Evolutionary conservation across 2,113 vertebrate species (phyloP), one percentile per base, ranked within the genome.

Genomic region (Maccullochella peelii): DNA sequence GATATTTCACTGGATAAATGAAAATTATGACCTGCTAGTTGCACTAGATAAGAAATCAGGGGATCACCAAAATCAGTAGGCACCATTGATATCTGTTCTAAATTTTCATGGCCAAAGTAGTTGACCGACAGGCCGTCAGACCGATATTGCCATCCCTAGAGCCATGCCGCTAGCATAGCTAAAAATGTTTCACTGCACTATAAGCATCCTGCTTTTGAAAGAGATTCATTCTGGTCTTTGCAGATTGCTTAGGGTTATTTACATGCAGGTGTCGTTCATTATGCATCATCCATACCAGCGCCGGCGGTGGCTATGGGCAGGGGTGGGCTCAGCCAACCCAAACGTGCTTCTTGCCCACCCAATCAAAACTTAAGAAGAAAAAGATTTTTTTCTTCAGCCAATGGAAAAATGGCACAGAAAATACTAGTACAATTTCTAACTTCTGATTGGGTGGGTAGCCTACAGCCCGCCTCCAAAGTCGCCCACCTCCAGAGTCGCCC

Each of bases 261-360:
- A 27, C 73, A 73, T 69, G 44, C 36, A 68, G 63, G 40, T 77
- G 57, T 77, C 59, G 52, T 65, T 73, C 50, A 44, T 59, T 8
- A 54, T 68, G 30, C 63, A 6, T 68, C 36, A 15, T 8, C 1
- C 38, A 38, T n/a, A n/a, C n/a, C n/a, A n/a, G n/a, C n/a, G n/a
- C n/a, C n/a, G n/a, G n/a, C n/a, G n/a, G n/a, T n/a, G n/a, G n/a
- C n/a, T n/a, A n/a, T n/a, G n/a, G n/a, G n/a, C n/a, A n/a, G n/a
- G n/a, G n/a, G n/a, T n/a, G n/a, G n/a, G n/a, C n/a, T n/a, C n/a
- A n/a, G n/a, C n/a, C n/a, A n/a, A n/a, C n/a, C n/a, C n/a, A n/a
- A n/a, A n/a, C n/a, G n/a, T n/a, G n/a, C n/a, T n/a, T n/a, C n/a
- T n/a, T n/a, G n/a, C n/a, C n/a, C n/a, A n/a, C n/a, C n/a, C n/a